Base-by-base conservation (phyloP, 2,113 vertebrate genomes). In the Ciconia maguari region DNA sequence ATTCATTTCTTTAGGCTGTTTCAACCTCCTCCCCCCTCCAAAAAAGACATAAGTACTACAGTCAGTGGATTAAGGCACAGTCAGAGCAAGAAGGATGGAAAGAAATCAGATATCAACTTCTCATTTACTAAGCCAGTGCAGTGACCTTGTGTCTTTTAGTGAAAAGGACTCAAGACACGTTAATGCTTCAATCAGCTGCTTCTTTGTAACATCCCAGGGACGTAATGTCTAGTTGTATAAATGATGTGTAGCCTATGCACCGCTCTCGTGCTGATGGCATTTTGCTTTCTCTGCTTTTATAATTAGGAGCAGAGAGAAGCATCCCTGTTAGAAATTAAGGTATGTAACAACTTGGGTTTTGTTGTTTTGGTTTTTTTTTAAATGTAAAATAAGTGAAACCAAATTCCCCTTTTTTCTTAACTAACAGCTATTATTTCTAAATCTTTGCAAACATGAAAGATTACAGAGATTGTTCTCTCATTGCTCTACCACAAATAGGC, bases 171-270 rank as follows among this genome's bases (percentile, higher is more conserved):
- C 34, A 22, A 62, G 89, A 38, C 49, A 26, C 6, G 3, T 66
- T 84, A 94, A 72, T 46, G 83, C 80, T 76, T 96, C 77, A 41
- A 89, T 96, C 83, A 92, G 91, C 91, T 87, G 71, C 89, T 94
- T 18, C 87, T 79, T 29, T 91, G 58, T 74, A 36, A 38, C 86
- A 29, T 69, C 55, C 70, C 4, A 2, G 57, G 83, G 83, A 92
- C 95, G 74, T 29, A 15, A 64, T 15, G 86, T 71, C 87, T 81
- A 10, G 38, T 27, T 27, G 65, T 64, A 36, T 42, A 78, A 96
- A 48, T 17, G 77, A 52, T 57, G 57, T 75, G 90, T 34, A 70
- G 77, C 70, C 66, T 27, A 8, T 3, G 41, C 48, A n/a, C 2
- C 2, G 8, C 90, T 58, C 78, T 78, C 58, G 10, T 49, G 70